Base-by-base conservation (phyloP, 2,797 vertebrate species). In the Thamnophis elegans region DNA sequence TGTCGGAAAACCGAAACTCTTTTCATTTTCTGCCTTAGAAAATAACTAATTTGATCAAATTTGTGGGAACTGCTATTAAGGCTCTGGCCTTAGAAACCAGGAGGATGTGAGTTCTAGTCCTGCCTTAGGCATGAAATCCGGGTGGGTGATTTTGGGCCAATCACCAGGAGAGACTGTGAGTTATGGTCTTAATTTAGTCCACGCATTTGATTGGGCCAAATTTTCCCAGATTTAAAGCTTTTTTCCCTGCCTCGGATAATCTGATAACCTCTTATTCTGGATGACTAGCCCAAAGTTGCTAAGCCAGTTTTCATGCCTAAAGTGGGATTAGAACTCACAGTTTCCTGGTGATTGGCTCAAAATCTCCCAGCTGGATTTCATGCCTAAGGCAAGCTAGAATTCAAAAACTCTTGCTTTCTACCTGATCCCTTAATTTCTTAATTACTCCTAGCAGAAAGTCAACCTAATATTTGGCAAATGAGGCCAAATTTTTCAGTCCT, bases 231-330 rank as follows among this genome's bases (percentile, higher is more conserved):
- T 14, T 68, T 68, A 68, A 32, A n/a, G 28, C 62, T 65, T 2
- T 7, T 3, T 9, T 1, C 7, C 0, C 20, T 20, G 0, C 2
- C 8, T 14, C 8, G 59, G 58, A 60, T 26, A 60, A 60, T 59
- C 28, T 65, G 2, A 60, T 26, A 60, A 60, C 59, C 28, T 65
- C 2, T 65, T n/a, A 65, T 65, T n/a, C 62, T 65, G 28, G 5
- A n/a, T 1, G 60, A 62, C 26, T 62, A 60, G 59, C 59, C 3
- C 25, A 60, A 60, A 60, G 25, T 26, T 25, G 26, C 25, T 11
- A 10, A 60, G 25, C 59, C 59, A 60, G 9, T 22, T 60, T 60
- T 60, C 25, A 3, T 60, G 25, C 22, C 59, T 60, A 60, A 60
- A 7, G 25, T 22, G 9, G 54, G 54, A 55, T 10, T 60, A 60